These are phyloP conservation scores for Psammodynastes pulverulentus DNA, from an alignment of 2,113 vertebrate species.

Conservation along the genomic window DNA sequence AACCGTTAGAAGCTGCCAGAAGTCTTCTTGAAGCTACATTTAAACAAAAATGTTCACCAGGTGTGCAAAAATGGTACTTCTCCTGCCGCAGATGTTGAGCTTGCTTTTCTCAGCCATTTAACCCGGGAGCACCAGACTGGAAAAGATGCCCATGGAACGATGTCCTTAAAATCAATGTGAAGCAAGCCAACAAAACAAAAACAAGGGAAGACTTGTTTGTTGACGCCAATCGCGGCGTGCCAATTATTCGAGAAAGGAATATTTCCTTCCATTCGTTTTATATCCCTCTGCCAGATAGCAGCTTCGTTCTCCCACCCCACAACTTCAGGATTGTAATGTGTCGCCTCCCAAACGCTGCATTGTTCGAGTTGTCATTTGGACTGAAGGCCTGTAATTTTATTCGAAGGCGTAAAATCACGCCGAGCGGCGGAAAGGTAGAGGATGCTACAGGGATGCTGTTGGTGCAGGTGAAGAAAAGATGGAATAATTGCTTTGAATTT, in stretches of 20 bases:
- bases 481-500: background rate
- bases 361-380: conserved; percentile 60
- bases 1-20: background rate
- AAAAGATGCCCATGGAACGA: background rate
- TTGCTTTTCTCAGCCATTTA: background rate
- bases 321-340: conserved; percentile 39
- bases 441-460: conserved; percentile 5
- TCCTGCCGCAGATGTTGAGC: background rate
- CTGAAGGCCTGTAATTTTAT: conserved; percentile 61
- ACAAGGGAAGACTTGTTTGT: conserved; percentile 29
- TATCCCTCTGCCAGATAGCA: conserved; percentile 33
- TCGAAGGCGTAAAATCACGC: conserved; percentile 18
- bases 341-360: conserved; percentile 44
- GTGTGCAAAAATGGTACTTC: background rate
- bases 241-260: background rate
- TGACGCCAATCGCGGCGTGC: conserved; percentile 17
- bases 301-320: conserved; percentile 1
- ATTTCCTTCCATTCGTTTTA: conserved; percentile 25
- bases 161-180: conserved; percentile 7
- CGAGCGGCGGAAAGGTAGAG: conserved; percentile 2
- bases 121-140: background rate
- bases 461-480: conserved; percentile 13
- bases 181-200: background rate
- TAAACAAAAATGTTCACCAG: background rate
- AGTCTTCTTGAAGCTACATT: background rate